phyloP scores from a whole-genome alignment of 35 echinoderm and acorn worm genomes.

The Chiridota heheva region DNA sequence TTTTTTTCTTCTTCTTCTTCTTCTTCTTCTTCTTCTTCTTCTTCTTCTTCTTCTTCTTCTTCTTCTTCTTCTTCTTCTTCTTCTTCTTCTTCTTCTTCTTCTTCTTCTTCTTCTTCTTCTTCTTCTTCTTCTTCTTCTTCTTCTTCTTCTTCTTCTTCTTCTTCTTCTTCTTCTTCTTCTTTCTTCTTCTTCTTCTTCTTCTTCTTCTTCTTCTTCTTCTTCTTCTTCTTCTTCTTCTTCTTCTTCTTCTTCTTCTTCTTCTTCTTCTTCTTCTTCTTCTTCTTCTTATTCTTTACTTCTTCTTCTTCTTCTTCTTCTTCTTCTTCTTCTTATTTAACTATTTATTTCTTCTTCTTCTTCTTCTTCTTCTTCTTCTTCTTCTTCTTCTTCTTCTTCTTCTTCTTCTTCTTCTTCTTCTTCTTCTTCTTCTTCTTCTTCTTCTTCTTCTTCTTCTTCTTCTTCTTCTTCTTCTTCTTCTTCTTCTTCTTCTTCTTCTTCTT shows the following conservation, averaged over 20 bases:
- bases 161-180: constrained; percentile 13
- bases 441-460: not conserved
- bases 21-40: not conserved
- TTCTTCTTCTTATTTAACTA: no score
- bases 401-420: constrained; percentile 22
- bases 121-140: constrained; percentile 2
- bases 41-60: constrained; percentile 21
- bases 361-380: constrained; percentile 5
- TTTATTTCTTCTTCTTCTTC: not conserved
- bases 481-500: not conserved
- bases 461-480: not conserved
- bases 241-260: not conserved
- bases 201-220: constrained; percentile 33
- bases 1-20: not conserved
- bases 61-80: not conserved
- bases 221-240: not conserved
- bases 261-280: no score
- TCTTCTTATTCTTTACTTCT: no score
- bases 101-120: not conserved
- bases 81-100: not conserved
- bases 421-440: not conserved
- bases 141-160: not conserved
- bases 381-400: not conserved
- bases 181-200: not conserved
- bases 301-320: not conserved